Evolutionary conservation across 2,888 invertebrate genomes (phyloP).

Genomic region (Rhorus exstirpatorius): DNA sequence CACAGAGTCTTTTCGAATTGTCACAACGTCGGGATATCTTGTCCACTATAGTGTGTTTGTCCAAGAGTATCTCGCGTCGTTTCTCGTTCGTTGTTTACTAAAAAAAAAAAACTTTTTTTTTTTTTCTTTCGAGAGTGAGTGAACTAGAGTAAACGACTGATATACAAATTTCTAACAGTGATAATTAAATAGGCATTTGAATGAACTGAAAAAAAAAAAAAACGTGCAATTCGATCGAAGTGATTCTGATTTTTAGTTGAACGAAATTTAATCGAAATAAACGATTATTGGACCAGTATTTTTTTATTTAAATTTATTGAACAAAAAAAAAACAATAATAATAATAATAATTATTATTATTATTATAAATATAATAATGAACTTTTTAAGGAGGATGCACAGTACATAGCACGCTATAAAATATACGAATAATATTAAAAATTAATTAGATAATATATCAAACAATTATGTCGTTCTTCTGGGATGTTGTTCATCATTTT

Average conservation of each 20-base stretch:
- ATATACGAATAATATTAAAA: neutral
- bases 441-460: neutral
- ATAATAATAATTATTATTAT: no score
- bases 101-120: neutral
- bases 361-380: neutral
- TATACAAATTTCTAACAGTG: neutral
- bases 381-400: neutral
- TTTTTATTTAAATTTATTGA: no score
- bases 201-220: no score
- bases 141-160: neutral
- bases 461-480: constrained; percentile 36
- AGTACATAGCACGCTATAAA: neutral
- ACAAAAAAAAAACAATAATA: no score
- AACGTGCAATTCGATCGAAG: no score
- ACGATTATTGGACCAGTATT: no score
- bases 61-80: neutral
- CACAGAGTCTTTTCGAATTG: constrained; percentile 21
- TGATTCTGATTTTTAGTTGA: no score
- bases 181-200: no score
- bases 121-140: neutral
- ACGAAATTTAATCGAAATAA: no score
- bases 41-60: constrained; percentile 9
- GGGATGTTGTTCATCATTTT: constrained; percentile 25
- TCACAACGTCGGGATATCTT: constrained; percentile 21
- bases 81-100: neutral